Evolutionary conservation across 2,113 vertebrate genomes (phyloP).

Genomic region (Coregonus clupeaformis): DNA sequence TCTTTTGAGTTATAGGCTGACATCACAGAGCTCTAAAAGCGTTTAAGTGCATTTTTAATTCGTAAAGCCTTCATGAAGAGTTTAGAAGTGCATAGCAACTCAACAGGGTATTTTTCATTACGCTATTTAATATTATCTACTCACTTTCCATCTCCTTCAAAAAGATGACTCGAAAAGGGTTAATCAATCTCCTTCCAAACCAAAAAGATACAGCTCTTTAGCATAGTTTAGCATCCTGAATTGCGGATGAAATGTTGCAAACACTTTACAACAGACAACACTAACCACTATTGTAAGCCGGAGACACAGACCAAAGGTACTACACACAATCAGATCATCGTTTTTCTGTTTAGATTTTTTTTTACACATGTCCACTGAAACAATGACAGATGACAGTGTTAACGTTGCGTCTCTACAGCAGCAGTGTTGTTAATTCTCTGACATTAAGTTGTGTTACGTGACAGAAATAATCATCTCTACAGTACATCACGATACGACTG

Average conservation of each 20-base stretch:
- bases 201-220: background rate
- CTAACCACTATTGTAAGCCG: background rate
- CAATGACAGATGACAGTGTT: constrained; percentile 34
- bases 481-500: constrained; percentile 13
- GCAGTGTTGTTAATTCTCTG: constrained; percentile 10
- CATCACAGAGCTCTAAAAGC: background rate
- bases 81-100: constrained; percentile 8
- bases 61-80: background rate
- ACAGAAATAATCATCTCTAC: constrained; percentile 4
- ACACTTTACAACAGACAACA: background rate
- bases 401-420: constrained; percentile 27
- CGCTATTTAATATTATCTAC: background rate
- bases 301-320: constrained; percentile 6
- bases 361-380: background rate
- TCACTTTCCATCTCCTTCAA: background rate
- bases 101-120: background rate
- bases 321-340: constrained; percentile 3
- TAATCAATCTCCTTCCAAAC: background rate
- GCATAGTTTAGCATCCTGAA: background rate
- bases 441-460: constrained; percentile 21
- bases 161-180: background rate
- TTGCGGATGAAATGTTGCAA: background rate
- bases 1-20: background rate
- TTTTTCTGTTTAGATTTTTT: background rate
- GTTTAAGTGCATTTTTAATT: background rate